These are phyloP conservation scores for Tachysurus fulvidraco DNA, from an alignment of 2,113 vertebrate genomes.

Conservation along the genomic window DNA sequence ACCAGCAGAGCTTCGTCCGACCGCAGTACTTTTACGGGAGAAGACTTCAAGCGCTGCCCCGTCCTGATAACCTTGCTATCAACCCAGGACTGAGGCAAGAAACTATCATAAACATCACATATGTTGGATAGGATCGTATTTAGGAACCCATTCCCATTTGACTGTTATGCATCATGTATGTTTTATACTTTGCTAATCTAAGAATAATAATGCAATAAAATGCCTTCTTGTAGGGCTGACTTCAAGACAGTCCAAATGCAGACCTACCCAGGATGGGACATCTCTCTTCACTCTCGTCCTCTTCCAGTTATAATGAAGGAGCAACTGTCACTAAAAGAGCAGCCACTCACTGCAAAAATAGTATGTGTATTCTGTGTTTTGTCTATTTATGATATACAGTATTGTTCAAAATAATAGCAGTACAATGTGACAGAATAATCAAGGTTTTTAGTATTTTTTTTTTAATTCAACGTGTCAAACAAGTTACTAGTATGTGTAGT, in stretches of 20 bases:
- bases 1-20: conserved; percentile 70
- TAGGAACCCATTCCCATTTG: neutral
- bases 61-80: conserved; percentile 74
- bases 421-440: too few relatives aligned
- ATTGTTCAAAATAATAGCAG: too few relatives aligned
- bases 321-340: conserved; percentile 27
- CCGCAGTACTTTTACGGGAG: conserved; percentile 50
- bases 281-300: conserved; percentile 9
- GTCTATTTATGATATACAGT: neutral
- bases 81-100: conserved; percentile 69
- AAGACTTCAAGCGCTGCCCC: conserved; percentile 61
- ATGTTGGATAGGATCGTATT: neutral
- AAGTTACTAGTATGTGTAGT: too few relatives aligned
- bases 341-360: too few relatives aligned
- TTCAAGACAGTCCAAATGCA: conserved; percentile 70
- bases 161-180: neutral
- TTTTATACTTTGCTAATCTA: neutral
- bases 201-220: neutral
- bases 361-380: neutral
- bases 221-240: conserved; percentile 62
- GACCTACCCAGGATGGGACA: conserved; percentile 64
- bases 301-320: conserved; percentile 23
- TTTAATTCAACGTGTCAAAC: too few relatives aligned
- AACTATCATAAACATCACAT: neutral
- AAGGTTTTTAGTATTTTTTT: too few relatives aligned